Evolutionary conservation across 2,113 vertebrate species (phyloP), one percentile per base, ranked within the genome.

Genomic region (Strix aluco): DNA sequence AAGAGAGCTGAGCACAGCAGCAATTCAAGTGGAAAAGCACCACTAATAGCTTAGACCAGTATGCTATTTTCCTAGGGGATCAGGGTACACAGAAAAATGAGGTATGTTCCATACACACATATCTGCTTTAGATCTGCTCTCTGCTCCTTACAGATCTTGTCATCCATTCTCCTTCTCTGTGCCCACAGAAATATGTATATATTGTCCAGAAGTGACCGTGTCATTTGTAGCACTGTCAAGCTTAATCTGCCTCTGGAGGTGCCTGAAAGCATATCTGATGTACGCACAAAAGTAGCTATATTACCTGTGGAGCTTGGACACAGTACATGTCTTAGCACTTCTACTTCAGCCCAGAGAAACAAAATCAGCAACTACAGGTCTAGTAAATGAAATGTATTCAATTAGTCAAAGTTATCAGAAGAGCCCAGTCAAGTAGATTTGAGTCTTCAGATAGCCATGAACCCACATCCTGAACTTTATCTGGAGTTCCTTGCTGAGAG

Each of bases 151-250:
- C 11, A 59, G 47, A 29, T 79, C 16, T 40, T 59, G 52, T 38
- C 17, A 72, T 55, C 15, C 47, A 59, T 26, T 27, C 19, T 63
- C n/a, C 32, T 59, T 26, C 58, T 67, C 67, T 51, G 26, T 57
- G 29, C 42, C 40, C 47, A 51, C 23, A 65, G 34, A 26, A 72
- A 46, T 38, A 78, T 10, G 14, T 47, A 14, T 16, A 58, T 17
- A 21, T 30, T 57, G 23, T 44, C 14, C 58, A 86, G 23, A n/a
- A 83, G 16, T 19, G 26, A 57, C 15, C 0, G 0, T 6, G 13
- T 22, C 38, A 36, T 73, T 58, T 63, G 49, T 59, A 77, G 34
- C 23, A 27, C 30, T 52, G 34, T 9, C 62, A 72, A 91, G 21
- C 12, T 82, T 27, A 71, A 71, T 75, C 36, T 4, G 2, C 13